Conservation (phyloP, 2,888 invertebrate species). For the Ctena decussata region DNA sequence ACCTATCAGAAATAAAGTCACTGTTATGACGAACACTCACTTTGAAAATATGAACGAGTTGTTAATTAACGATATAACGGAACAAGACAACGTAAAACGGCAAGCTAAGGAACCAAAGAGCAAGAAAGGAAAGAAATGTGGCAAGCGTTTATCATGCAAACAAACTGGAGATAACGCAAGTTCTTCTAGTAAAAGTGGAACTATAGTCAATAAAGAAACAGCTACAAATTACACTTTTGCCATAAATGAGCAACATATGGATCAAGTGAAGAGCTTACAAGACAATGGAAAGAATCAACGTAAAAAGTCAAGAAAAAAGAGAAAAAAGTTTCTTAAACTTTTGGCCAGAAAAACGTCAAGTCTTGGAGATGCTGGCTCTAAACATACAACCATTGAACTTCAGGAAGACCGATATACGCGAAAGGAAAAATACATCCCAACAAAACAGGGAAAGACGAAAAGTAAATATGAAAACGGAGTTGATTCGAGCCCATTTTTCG, state of each 20-base stretch:
- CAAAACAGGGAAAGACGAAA: no score
- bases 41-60: background rate
- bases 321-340: background rate
- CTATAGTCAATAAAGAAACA: background rate
- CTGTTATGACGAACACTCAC: background rate
- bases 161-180: no score
- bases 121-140: background rate
- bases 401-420: no score
- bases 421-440: no score
- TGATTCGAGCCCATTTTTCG: background rate
- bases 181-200: no score
- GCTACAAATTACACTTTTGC: background rate
- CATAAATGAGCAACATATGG: background rate
- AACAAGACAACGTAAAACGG: background rate
- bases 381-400: no score
- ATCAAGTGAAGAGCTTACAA: background rate
- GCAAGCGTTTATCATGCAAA: no score
- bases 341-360: background rate
- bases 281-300: background rate
- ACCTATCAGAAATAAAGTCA: background rate
- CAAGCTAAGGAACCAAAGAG: background rate
- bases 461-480: no score
- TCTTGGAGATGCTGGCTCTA: no score
- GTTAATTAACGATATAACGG: background rate
- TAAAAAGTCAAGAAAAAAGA: background rate